A percentile compares a stretch with the other conserved stretches of the same genome.
Evolutionary conservation across 37 sponge, comb jelly and placozoan species (phyloP).

Genomic region (Tethya wilhelma): DNA sequence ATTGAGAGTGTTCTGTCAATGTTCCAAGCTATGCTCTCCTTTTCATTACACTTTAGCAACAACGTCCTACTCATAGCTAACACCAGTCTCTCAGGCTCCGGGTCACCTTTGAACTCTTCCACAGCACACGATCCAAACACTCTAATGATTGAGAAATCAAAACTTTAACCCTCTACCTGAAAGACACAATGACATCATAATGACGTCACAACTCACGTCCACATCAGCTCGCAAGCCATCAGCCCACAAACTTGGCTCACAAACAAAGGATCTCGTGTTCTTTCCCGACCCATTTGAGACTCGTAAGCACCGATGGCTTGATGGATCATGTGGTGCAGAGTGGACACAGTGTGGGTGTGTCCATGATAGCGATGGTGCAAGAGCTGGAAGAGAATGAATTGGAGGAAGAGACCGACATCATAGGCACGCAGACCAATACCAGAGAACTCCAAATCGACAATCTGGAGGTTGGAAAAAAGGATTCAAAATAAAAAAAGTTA

Average conservation of each 20-base stretch:
- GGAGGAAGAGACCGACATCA: conserved; percentile 1
- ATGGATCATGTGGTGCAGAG: no score
- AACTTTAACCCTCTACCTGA: no score
- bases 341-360: not conserved
- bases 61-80: not conserved
- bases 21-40: conserved; percentile 8
- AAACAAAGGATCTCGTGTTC: not conserved
- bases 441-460: conserved; percentile 22
- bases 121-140: not conserved
- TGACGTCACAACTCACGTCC: conserved; percentile 4
- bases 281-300: not conserved
- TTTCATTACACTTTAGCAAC: not conserved
- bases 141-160: not conserved
- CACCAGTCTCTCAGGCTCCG: not conserved
- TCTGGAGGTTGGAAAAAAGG: not conserved
- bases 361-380: not conserved
- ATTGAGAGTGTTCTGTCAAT: no score
- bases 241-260: conserved; percentile 17
- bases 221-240: conserved; percentile 10
- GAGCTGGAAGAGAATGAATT: not conserved
- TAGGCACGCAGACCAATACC: conserved; percentile 32
- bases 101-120: conserved; percentile 1
- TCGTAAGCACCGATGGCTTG: no score
- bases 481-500: not conserved
- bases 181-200: not conserved